Evolutionary conservation across 2,113 vertebrate species (phyloP).

Genomic region (Panthera uncia): DNA sequence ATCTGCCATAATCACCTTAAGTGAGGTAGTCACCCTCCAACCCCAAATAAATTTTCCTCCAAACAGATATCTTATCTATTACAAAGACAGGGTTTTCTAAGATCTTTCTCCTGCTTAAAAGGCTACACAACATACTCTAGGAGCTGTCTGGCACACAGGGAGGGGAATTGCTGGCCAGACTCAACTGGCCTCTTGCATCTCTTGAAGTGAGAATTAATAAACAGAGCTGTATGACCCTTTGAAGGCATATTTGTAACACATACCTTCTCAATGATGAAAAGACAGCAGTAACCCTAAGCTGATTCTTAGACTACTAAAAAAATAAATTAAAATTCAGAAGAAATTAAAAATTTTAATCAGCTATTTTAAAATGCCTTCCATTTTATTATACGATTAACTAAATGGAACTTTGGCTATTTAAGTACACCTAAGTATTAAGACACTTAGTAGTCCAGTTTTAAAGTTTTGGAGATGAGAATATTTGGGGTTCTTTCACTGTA

Average conservation of each 20-base stretch:
- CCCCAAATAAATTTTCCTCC: constrained; percentile 36
- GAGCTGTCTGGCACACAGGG: background rate
- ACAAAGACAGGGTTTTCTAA: constrained; percentile 46
- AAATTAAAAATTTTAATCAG: background rate
- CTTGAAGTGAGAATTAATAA: constrained; percentile 55
- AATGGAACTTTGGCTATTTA: background rate
- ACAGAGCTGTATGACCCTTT: constrained; percentile 12
- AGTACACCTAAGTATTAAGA: background rate
- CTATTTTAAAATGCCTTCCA: background rate
- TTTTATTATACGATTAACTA: background rate
- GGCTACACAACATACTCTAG: background rate
- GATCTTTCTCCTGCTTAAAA: background rate
- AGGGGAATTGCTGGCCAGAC: background rate
- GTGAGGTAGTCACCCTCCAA: background rate
- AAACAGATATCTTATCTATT: constrained; percentile 43
- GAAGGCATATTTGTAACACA: background rate
- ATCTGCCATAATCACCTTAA: constrained; percentile 5
- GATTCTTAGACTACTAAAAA: background rate
- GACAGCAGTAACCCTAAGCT: background rate
- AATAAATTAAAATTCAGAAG: constrained; percentile 8
- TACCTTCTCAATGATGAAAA: background rate
- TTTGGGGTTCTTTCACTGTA: background rate
- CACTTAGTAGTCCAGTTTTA: background rate
- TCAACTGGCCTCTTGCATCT: constrained; percentile 34
- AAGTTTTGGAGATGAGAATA: background rate